phyloP scores from a whole-genome alignment of 2,888 invertebrate genomes.

The Xanthorhoe spadicearia region DNA sequence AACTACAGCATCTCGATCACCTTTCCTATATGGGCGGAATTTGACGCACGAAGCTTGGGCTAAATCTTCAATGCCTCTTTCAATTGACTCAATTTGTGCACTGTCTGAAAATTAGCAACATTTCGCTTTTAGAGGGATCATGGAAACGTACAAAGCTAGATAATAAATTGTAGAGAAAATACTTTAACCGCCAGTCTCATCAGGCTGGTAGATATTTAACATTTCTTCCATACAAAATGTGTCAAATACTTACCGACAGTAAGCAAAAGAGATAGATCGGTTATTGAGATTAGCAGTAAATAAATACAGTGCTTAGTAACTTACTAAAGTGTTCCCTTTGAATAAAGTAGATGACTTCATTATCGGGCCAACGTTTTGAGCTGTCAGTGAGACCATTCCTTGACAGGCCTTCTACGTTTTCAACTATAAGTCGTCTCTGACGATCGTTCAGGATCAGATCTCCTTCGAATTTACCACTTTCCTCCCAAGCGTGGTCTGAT shows the following conservation, averaged over 20 bases:
- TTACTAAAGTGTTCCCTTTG: conserved; percentile 78
- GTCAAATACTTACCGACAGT: too few relatives aligned
- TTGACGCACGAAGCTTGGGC: conserved; percentile 78
- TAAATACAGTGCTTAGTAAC: conserved; percentile 43
- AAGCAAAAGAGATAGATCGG: too few relatives aligned
- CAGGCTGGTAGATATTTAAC: too few relatives aligned
- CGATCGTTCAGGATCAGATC: conserved; percentile 79
- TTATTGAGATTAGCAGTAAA: too few relatives aligned
- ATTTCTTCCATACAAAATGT: too few relatives aligned
- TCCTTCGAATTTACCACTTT: conserved; percentile 82
- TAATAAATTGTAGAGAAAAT: not conserved
- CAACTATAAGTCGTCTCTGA: conserved; percentile 73
- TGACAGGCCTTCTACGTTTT: conserved; percentile 74
- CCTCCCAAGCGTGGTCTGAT: conserved; percentile 79
- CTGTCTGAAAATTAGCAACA: conserved; percentile 55
- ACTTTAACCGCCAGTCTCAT: too few relatives aligned
- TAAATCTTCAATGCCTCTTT: conserved; percentile 76
- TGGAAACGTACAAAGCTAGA: not conserved
- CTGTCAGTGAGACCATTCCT: conserved; percentile 76
- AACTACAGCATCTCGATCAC: conserved; percentile 78
- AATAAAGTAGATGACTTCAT: conserved; percentile 76
- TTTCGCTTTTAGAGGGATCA: too few relatives aligned
- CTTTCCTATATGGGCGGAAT: conserved; percentile 75
- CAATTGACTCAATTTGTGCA: conserved; percentile 77
- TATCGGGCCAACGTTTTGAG: conserved; percentile 78